These are phyloP conservation scores for Gonocerus acuteangulatus DNA, from an alignment of 2,888 invertebrate genomes.

Conservation along the genomic window DNA sequence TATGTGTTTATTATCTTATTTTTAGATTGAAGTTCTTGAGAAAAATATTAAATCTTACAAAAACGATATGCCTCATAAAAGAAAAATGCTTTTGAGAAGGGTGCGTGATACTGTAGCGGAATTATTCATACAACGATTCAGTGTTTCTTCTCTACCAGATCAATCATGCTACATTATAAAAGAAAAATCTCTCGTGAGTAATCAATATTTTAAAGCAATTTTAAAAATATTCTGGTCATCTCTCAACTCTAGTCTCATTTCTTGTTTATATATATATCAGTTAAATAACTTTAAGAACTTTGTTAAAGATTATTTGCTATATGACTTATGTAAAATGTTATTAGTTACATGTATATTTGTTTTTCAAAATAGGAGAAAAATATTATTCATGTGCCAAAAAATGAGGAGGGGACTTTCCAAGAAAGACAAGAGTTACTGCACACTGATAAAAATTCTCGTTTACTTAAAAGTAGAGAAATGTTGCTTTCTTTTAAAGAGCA, in stretches of 20 bases:
- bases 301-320: too few relatives aligned
- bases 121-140: constrained; percentile 53
- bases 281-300: too few relatives aligned
- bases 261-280: too few relatives aligned
- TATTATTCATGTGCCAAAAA: constrained; percentile 46
- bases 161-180: background rate
- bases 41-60: constrained; percentile 33
- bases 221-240: background rate
- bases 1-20: constrained; percentile 3
- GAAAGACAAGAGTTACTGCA: constrained; percentile 27
- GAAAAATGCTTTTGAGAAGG: constrained; percentile 44
- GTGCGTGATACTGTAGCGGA: constrained; percentile 49
- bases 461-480: background rate
- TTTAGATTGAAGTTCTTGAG: constrained; percentile 38
- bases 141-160: constrained; percentile 48
- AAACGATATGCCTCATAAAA: constrained; percentile 10
- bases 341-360: too few relatives aligned
- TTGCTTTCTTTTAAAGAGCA: background rate
- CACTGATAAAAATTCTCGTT: background rate
- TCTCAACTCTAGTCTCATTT: too few relatives aligned
- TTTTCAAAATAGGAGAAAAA: constrained; percentile 8
- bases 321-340: too few relatives aligned
- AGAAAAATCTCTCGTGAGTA: constrained; percentile 8
- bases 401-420: constrained; percentile 43
- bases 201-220: background rate